Percentiles rank a stretch among this genome's conserved stretches.
phyloP scores from a whole-genome alignment of 2,888 invertebrate species.

The Dicyrtomina minuta region DNA sequence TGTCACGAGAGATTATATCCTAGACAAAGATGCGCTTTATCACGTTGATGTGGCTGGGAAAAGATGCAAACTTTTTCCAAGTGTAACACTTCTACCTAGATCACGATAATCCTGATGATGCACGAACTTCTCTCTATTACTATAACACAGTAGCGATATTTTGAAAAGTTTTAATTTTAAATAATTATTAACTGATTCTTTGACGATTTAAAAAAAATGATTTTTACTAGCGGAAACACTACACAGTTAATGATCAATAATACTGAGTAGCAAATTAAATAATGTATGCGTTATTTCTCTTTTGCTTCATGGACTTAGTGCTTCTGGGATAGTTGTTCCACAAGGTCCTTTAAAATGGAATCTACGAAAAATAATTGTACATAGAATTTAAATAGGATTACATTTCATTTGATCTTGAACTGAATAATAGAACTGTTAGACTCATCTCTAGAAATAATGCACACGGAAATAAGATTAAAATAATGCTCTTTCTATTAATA shows the following conservation, averaged over 20 bases:
- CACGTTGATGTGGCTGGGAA: slow-evolving; percentile 15
- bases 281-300: too few species aligned
- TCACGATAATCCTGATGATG: too few species aligned
- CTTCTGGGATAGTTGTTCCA: slow-evolving; percentile 61
- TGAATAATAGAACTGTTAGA: background rate
- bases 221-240: too few species aligned
- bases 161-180: too few species aligned
- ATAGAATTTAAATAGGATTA: background rate
- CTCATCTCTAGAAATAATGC: background rate
- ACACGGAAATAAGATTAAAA: too few species aligned
- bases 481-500: background rate
- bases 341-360: slow-evolving; percentile 65
- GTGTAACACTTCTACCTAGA: background rate
- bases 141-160: too few species aligned
- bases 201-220: too few species aligned
- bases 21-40: slow-evolving; percentile 15
- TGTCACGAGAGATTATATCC: slow-evolving; percentile 11
- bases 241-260: too few species aligned
- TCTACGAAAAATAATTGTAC: slow-evolving; percentile 56
- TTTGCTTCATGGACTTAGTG: slow-evolving; percentile 55
- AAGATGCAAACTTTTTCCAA: slow-evolving; percentile 7
- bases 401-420: background rate
- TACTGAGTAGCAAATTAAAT: too few species aligned
- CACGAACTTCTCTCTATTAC: too few species aligned
- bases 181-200: too few species aligned